Evolutionary conservation across 2,113 vertebrate genomes (phyloP), one percentile per base, ranked within the genome.

Genomic region (Ancistrus triradiatus): DNA sequence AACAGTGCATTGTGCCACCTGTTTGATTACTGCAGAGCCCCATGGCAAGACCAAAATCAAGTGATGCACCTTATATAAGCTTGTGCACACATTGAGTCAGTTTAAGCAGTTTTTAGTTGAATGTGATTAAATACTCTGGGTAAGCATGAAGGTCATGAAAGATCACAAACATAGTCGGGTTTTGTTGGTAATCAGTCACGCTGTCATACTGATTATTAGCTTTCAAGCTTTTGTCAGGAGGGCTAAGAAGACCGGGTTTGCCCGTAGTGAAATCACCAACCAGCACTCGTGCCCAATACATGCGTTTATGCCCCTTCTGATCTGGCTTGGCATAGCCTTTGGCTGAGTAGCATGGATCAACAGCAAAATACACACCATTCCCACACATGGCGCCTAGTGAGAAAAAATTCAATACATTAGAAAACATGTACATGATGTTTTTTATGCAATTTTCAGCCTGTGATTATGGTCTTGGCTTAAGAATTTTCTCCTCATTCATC

Each of bases 71-170:
- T 11, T 9, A 37, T 13, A 37, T 11, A 13, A 6, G 35, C 9
- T 11, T 11, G 35, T 7, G 35, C 35, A 11, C 35, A 37, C 35
- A 37, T 10, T 6, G 35, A 11, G 14, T 37, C 35, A 11, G 2
- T 11, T 8, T 11, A 37, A 31, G 27, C 27, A 31, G n/a, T 31
- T 31, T 10, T 13, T 65, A 82, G 2, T n/a, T 76, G 50, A 92
- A 92, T 9, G 87, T 90, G 75, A 92, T 90, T 0, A 94, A 78
- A 42, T 91, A 89, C 52, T 91, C 88, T 9, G 91, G 92, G 50
- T 93, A 93, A 1, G 91, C 90, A 63, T 90, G 87, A 17, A 82
- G 74, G 44, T 93, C 91, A 50, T 68, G 77, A 70, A 91, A 93
- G 48, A 90, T 77, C 0, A 94, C 63, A 46, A 92, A 93, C 74